A percentile compares a stretch with the other conserved stretches of the same genome.
Conservation (phyloP, 2,113 vertebrate species). For the Bettongia penicillata region DNA sequence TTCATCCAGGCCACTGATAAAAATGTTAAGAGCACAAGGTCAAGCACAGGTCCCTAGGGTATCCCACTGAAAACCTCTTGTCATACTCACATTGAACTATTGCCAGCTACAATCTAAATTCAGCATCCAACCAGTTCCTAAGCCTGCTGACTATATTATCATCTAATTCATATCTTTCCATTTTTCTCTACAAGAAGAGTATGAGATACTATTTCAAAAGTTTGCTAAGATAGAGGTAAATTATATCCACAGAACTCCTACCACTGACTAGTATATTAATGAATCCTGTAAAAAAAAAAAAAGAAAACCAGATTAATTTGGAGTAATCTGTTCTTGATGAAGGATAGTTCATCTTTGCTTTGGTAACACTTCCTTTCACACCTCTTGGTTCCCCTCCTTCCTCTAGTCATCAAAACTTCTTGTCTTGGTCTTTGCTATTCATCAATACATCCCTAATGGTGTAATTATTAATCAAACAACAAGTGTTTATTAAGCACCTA, state of each 20-base stretch:
- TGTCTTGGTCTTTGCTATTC: rapidly evolving
- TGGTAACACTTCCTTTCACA: too few relatives aligned
- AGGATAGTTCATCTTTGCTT: too few relatives aligned
- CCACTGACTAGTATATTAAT: background rate
- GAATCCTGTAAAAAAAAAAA: background rate
- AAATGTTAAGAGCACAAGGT: background rate
- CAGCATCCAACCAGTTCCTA: background rate
- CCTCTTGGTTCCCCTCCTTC: too few relatives aligned
- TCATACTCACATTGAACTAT: background rate
- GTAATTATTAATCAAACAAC: too few relatives aligned
- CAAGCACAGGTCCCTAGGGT: background rate
- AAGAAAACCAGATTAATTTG: background rate
- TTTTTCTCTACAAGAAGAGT: background rate
- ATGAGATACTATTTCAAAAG: background rate
- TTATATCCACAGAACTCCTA: background rate
- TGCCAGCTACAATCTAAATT: background rate
- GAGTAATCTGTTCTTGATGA: background rate
- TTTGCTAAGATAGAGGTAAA: background rate
- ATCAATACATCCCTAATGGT: too few relatives aligned
- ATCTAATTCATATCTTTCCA: background rate
- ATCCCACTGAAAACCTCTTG: background rate
- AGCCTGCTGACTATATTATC: background rate
- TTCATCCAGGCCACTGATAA: background rate
- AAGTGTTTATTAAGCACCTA: too few relatives aligned
- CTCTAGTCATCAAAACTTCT: background rate